A percentile compares a stretch with the other conserved stretches of the same genome.
These are phyloP conservation scores for Sphinx pinastri DNA, from an alignment of 2,888 invertebrate genomes.

Conservation along the genomic window DNA sequence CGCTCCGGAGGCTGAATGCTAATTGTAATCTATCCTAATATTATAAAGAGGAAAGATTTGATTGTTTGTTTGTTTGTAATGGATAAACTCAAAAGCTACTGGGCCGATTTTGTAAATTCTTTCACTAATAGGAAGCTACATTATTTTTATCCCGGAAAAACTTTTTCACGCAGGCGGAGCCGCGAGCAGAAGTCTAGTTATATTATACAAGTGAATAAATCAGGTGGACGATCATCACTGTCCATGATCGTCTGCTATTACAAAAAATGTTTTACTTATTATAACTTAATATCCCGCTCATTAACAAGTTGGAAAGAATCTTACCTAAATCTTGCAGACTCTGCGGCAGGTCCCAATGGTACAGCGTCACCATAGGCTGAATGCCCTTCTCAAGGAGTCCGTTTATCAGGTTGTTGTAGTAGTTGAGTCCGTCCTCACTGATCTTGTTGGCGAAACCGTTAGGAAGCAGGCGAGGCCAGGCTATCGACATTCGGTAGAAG, in stretches of 20 bases:
- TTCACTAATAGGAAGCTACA: too few species aligned
- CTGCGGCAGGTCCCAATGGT: slow-evolving; percentile 75
- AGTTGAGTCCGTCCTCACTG: slow-evolving; percentile 75
- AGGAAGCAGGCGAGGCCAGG: slow-evolving; percentile 83
- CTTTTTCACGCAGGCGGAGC: too few species aligned
- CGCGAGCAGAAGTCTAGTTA: too few species aligned
- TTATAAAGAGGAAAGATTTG: too few species aligned
- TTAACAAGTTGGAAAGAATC: slow-evolving; percentile 13
- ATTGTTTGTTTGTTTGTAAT: too few species aligned
- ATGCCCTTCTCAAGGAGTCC: slow-evolving; percentile 77
- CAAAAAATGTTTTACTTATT: background rate
- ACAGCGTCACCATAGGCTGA: slow-evolving; percentile 77
- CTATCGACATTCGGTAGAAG: slow-evolving; percentile 82
- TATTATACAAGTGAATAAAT: too few species aligned
- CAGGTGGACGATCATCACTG: too few species aligned
- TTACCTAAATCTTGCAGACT: slow-evolving; percentile 62
- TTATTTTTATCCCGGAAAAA: too few species aligned
- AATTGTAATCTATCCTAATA: too few species aligned
- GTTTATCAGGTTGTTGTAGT: slow-evolving; percentile 81
- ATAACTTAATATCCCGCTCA: background rate
- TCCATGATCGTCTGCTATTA: background rate
- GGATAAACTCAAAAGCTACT: too few species aligned
- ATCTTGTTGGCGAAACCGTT: slow-evolving; percentile 61
- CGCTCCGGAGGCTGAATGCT: too few species aligned
- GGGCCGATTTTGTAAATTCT: too few species aligned